phyloP scores from a whole-genome alignment of 2,888 invertebrate species.

The Nemoura dubitans region DNA sequence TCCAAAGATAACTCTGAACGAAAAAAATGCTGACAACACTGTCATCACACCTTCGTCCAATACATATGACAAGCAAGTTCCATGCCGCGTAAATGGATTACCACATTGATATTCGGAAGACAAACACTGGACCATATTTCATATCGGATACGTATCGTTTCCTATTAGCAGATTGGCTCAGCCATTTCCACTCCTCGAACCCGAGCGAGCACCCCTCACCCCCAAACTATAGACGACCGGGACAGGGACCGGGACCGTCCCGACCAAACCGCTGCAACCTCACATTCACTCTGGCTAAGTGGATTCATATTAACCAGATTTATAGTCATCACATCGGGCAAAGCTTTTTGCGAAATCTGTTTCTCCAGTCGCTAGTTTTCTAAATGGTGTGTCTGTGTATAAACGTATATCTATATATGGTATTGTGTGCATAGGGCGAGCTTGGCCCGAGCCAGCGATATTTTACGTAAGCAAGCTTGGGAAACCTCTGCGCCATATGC shows the following conservation, averaged over 20 bases:
- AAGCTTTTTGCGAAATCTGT: conserved; percentile 44
- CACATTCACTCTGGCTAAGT: conserved; percentile 43
- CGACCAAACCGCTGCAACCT: not conserved
- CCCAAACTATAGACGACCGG: not conserved
- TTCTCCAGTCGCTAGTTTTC: not conserved
- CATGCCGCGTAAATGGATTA: not conserved
- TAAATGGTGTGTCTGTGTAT: not conserved
- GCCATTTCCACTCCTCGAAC: not conserved
- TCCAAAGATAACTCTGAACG: no score
- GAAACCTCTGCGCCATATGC: conserved; percentile 50
- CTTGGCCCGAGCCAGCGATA: not conserved
- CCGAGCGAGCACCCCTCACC: not conserved
- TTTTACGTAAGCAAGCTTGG: not conserved
- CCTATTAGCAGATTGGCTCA: conserved; percentile 49
- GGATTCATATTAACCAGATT: conserved; percentile 48
- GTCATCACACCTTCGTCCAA: no score
- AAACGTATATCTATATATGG: no score
- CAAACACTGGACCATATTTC: not conserved
- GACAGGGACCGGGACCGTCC: not conserved
- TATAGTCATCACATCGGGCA: conserved; percentile 40
- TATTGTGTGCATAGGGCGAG: not conserved
- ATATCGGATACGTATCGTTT: not conserved
- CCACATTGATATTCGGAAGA: not conserved
- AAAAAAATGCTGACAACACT: no score
- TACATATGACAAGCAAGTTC: no score